Conservation (phyloP, 2,797 vertebrate genomes). For the Hippocampus kuda region DNA sequence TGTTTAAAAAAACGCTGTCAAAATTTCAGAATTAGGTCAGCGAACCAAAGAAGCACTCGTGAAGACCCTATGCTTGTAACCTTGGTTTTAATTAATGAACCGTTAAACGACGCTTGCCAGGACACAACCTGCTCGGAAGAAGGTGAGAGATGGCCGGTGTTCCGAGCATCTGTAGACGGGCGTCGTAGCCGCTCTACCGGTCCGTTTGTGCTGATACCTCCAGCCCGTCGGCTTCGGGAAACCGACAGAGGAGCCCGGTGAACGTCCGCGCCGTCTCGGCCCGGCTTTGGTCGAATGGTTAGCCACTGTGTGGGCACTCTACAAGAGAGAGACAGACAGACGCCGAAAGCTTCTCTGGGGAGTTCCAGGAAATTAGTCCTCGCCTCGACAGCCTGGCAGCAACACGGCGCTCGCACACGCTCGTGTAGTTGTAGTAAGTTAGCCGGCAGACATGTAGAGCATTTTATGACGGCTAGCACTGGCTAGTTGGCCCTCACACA, state of each 20-base stretch:
- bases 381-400: slow-evolving; percentile 44
- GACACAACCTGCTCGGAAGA: slow-evolving; percentile 32
- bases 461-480: slow-evolving; percentile 48
- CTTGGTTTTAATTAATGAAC: neutral
- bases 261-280: slow-evolving; percentile 26
- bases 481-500: slow-evolving; percentile 44
- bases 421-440: slow-evolving; percentile 60
- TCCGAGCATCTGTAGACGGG: slow-evolving; percentile 56
- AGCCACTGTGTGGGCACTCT: slow-evolving; percentile 25
- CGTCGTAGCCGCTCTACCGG: slow-evolving; percentile 49
- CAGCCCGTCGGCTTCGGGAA: slow-evolving; percentile 34
- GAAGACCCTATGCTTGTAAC: neutral
- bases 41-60: slow-evolving; percentile 24
- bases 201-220: slow-evolving; percentile 37
- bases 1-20: slow-evolving; percentile 60
- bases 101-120: slow-evolving; percentile 8
- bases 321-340: slow-evolving; percentile 21
- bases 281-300: slow-evolving; percentile 32
- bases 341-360: slow-evolving; percentile 19
- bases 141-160: slow-evolving; percentile 44
- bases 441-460: slow-evolving; percentile 46
- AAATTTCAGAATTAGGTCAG: slow-evolving; percentile 61
- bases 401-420: slow-evolving; percentile 38
- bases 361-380: slow-evolving; percentile 38
- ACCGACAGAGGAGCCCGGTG: slow-evolving; percentile 42